A percentile compares a stretch with the other conserved stretches of the same genome.
Conservation (phyloP, 2,113 vertebrate genomes). For the Bubo blakistoni region DNA sequence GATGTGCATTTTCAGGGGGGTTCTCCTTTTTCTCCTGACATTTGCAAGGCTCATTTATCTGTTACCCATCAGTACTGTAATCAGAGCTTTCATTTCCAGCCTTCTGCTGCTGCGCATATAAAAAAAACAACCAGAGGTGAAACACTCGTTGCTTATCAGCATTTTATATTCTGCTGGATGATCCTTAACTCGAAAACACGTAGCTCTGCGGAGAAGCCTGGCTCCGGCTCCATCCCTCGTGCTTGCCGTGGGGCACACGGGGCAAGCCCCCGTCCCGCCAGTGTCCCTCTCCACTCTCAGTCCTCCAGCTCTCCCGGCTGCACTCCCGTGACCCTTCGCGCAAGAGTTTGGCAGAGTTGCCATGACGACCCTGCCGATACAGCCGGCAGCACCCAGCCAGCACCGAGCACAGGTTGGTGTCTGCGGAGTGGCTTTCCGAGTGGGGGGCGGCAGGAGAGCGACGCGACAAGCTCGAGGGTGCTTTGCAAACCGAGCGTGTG, state of each 20-base stretch:
- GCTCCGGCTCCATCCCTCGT: accelerated
- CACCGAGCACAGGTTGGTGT: neutral
- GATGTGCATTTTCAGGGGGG: neutral
- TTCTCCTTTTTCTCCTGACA: neutral
- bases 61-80: neutral
- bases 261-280: accelerated
- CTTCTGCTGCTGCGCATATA: neutral
- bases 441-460: neutral
- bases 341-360: slow-evolving; percentile 32
- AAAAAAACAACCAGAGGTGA: neutral
- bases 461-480: neutral
- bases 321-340: neutral
- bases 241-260: accelerated
- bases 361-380: neutral
- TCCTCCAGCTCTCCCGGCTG: neutral
- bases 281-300: accelerated
- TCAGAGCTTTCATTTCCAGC: neutral
- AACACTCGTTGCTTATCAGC: neutral
- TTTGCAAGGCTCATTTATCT: neutral
- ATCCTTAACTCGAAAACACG: neutral
- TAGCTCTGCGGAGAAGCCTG: accelerated
- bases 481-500: accelerated
- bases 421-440: accelerated
- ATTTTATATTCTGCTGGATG: neutral
- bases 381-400: neutral